Conservation (phyloP, 2,888 invertebrate species). For the Tenthredo livida region DNA sequence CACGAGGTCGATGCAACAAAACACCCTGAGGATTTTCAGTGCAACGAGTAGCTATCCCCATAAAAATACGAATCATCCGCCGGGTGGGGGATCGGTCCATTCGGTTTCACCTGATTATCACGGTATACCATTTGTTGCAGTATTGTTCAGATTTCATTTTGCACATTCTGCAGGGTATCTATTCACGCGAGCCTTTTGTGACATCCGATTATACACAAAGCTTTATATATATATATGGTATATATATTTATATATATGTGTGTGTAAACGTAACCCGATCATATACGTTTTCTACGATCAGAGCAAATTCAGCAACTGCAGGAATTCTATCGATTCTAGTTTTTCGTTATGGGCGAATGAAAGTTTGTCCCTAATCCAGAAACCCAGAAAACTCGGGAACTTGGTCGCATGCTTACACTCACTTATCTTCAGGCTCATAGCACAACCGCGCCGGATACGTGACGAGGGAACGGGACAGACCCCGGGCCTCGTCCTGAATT, state of each 20-base stretch:
- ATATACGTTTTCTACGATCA: background rate
- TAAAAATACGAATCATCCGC: no score
- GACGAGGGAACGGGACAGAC: background rate
- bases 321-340: background rate
- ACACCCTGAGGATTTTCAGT: no score
- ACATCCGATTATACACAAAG: background rate
- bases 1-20: no score
- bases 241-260: no score
- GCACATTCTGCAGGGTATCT: background rate
- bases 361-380: slow-evolving; percentile 52
- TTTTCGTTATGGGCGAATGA: slow-evolving; percentile 10
- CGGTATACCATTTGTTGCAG: background rate
- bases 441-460: background rate
- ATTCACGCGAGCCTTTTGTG: background rate
- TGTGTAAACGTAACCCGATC: background rate
- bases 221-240: background rate
- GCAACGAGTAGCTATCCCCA: no score
- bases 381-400: slow-evolving; percentile 41
- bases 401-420: background rate
- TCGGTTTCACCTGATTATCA: no score
- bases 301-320: background rate
- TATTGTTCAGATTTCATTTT: background rate
- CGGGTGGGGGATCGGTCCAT: no score
- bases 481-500: background rate
- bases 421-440: background rate